Evolutionary conservation across 2,113 vertebrate species (phyloP).

Genomic region (Pomatorhinus ruficollis): DNA sequence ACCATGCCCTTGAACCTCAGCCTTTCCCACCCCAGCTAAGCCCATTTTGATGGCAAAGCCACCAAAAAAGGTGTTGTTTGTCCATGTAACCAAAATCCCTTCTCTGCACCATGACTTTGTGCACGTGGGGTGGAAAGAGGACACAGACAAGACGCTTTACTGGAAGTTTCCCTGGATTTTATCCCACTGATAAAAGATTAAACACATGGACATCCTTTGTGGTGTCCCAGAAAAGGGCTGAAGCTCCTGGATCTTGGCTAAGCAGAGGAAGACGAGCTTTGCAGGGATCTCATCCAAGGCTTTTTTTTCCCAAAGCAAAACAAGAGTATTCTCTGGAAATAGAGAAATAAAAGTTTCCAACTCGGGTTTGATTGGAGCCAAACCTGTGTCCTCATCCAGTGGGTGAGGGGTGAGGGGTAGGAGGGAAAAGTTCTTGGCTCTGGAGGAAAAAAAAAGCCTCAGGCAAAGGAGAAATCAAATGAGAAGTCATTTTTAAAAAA

Average conservation of each 20-base stretch:
- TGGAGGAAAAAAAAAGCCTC: not conserved
- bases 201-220: not conserved
- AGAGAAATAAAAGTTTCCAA: not conserved
- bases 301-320: not conserved
- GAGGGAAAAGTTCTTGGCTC: not conserved
- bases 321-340: not conserved
- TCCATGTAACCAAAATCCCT: not conserved
- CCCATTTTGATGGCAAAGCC: not conserved
- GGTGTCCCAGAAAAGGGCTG: not conserved
- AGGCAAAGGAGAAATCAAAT: not conserved
- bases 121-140: not conserved
- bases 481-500: not conserved
- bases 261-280: not conserved
- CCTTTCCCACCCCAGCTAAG: not conserved
- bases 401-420: not conserved
- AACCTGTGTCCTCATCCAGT: not conserved
- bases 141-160: fast-evolving
- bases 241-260: not conserved
- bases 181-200: not conserved
- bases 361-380: not conserved
- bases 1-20: not conserved
- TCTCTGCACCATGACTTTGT: not conserved
- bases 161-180: not conserved
- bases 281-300: not conserved
- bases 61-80: not conserved